A percentile compares a stretch with the other conserved stretches of the same genome.
phyloP scores from a whole-genome alignment of 1,140 invertebrate genomes.

The Caerostris darwini region DNA sequence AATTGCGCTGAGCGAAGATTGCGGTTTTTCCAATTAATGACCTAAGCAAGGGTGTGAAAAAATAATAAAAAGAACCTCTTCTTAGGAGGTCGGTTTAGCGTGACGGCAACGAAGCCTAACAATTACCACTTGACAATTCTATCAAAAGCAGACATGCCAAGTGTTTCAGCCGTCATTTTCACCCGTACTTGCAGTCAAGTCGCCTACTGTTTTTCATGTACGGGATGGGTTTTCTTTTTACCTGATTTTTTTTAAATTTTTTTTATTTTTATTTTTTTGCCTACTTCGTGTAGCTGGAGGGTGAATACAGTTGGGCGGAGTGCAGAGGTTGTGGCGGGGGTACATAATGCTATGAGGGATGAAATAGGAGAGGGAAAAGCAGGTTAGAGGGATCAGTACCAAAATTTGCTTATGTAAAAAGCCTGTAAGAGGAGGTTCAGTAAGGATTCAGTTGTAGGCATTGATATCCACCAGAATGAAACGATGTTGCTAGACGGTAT shows the following conservation, averaged over 20 bases:
- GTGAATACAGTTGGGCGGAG: slow-evolving; percentile 54
- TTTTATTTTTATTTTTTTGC: background rate
- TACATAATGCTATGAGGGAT: slow-evolving; percentile 55
- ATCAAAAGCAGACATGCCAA: slow-evolving; percentile 72
- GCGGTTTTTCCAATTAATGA: slow-evolving; percentile 69
- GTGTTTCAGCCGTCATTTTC: slow-evolving; percentile 63
- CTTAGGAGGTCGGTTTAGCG: slow-evolving; percentile 70
- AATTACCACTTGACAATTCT: slow-evolving; percentile 74
- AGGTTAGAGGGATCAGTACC: background rate
- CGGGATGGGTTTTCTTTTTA: slow-evolving; percentile 43
- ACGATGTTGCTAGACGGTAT: no score
- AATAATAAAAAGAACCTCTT: slow-evolving; percentile 41
- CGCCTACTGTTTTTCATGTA: slow-evolving; percentile 71
- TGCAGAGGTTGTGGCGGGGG: slow-evolving; percentile 35
- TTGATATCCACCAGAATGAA: no score
- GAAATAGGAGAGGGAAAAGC: slow-evolving; percentile 50
- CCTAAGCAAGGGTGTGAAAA: slow-evolving; percentile 44
- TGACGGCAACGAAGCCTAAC: slow-evolving; percentile 63
- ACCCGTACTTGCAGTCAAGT: slow-evolving; percentile 39
- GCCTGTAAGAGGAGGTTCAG: no score
- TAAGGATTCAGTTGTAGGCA: no score
- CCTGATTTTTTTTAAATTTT: slow-evolving; percentile 15
- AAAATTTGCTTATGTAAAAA: background rate
- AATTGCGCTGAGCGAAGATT: background rate
- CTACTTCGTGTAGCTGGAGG: slow-evolving; percentile 42